Evolutionary conservation across 2,888 invertebrate species (phyloP), one percentile per base, ranked within the genome.

Genomic region (Dioctria linearis): DNA sequence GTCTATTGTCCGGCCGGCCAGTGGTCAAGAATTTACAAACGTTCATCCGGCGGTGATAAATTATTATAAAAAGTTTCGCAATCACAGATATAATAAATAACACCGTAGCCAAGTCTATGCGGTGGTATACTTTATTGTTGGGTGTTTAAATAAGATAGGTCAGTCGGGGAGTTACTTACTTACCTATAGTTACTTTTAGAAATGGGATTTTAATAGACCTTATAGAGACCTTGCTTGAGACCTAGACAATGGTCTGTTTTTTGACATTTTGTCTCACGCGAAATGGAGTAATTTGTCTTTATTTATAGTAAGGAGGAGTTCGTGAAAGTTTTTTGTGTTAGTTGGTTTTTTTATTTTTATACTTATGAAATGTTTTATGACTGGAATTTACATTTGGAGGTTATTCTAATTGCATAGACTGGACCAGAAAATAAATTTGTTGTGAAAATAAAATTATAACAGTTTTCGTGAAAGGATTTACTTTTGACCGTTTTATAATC

Each of bases 31-130:
- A 61, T 75, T 13, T 43, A 75, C 75, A 43, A 25, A 59, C 61
- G 75, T 57, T 43, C 75, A 51, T 75, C 61, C 75, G 75, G 75
- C 51, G 42, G 61, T 75, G 75, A 75, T 59, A 75, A 61, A 59
- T 75, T 43, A 75, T 75, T 59, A 75, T 54, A 54, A 61, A 46
- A 59, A 75, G 57, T 43, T 46, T 37, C 40, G 59, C 75, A 71
- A 71, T 71, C 51, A 25, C 25, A 59, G 59, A 43, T 61, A 42
- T 43, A 59, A 61, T 13, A 75, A 25, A 61, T 25, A 75, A 13
- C 75, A 25, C 25, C 25, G 25, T 2, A 25, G 25, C 2, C 25
- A 59, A n/a, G 13, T 59, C 46, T 42, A 25, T 25, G 25, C 25
- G 37, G 75, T 40, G 13, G 57, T 42, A 25, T 25, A 43, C 42